Percentiles rank a stretch among this genome's conserved stretches.
Evolutionary conservation across 2,113 vertebrate genomes (phyloP).

Genomic region (Dipodomys merriami): DNA sequence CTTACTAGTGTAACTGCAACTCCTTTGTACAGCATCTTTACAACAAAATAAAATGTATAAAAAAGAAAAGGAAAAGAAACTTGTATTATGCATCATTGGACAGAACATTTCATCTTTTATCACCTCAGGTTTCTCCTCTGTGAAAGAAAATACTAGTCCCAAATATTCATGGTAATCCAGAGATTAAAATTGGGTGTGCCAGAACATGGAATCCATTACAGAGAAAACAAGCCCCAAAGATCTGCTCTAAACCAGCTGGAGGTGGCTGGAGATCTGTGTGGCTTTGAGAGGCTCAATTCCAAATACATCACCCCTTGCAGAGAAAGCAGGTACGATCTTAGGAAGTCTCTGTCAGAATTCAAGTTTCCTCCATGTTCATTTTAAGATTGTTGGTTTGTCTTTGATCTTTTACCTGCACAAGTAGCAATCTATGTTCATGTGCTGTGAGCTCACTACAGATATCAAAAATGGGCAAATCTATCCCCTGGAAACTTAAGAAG

Average conservation of each 20-base stretch:
- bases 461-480: neutral
- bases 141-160: neutral
- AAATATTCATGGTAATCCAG: neutral
- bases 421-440: neutral
- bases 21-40: no score
- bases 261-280: neutral
- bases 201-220: neutral
- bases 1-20: no score
- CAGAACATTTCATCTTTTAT: neutral
- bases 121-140: neutral
- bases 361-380: neutral
- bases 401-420: neutral
- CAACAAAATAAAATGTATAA: no score
- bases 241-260: neutral
- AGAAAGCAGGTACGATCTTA: neutral
- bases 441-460: neutral
- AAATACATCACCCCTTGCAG: neutral
- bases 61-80: neutral
- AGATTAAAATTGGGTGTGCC: neutral
- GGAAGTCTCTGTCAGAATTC: neutral
- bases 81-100: neutral
- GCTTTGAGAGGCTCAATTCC: neutral
- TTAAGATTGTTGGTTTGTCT: neutral
- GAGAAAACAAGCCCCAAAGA: neutral
- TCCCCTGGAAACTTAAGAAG: neutral